Percentiles rank a stretch among this genome's conserved stretches.
phyloP scores from a whole-genome alignment of 1,140 invertebrate genomes.

The Rhopalosiphum padi region DNA sequence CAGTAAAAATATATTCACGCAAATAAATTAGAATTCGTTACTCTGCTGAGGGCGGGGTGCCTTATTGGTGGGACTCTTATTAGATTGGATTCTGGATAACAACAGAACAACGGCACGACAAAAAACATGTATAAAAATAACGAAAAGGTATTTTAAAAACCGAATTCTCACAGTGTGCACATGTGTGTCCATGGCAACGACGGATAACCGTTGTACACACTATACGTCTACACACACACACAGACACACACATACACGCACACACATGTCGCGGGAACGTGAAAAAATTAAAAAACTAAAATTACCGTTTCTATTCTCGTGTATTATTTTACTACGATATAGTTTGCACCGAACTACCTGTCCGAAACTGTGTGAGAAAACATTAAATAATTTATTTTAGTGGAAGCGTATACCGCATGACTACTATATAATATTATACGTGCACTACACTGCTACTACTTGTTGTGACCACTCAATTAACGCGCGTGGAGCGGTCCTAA shows the following conservation, averaged over 20 bases:
- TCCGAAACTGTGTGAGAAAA: constrained; percentile 4
- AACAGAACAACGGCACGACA: background rate
- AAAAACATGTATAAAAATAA: background rate
- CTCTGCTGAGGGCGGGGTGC: constrained; percentile 32
- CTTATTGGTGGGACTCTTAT: constrained; percentile 50
- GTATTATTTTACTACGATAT: background rate
- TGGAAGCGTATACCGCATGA: background rate
- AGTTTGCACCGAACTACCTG: background rate
- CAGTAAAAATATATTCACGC: constrained; percentile 46
- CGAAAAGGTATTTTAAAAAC: background rate
- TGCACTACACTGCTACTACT: background rate
- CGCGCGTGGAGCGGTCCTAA: background rate
- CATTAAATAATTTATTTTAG: background rate
- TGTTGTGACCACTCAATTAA: constrained; percentile 52
- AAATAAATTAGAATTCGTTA: constrained; percentile 57
- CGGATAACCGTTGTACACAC: background rate
- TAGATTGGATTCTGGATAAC: constrained; percentile 56
- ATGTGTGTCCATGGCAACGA: constrained; percentile 47
- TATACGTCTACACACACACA: too few species aligned
- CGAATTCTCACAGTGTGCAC: constrained; percentile 34
- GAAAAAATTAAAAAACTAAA: background rate
- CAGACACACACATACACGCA: background rate
- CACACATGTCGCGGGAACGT: constrained; percentile 3
- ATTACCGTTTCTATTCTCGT: background rate
- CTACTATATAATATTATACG: background rate